phyloP scores from a whole-genome alignment of 1,140 invertebrate species.

The Pteromalus puparum region DNA sequence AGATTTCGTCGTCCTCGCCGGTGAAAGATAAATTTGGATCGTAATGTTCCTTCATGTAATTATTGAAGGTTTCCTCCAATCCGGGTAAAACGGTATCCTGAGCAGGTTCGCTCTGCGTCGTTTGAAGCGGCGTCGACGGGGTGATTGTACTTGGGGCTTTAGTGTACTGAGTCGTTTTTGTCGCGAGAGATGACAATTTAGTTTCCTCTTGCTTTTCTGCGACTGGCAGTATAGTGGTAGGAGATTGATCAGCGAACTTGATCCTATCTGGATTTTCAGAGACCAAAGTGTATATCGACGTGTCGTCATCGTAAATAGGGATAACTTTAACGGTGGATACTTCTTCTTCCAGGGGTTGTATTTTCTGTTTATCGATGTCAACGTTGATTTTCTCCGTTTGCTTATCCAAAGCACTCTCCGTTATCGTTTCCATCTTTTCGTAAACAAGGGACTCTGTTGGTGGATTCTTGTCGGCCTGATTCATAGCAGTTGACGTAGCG shows the following conservation, averaged over 20 bases:
- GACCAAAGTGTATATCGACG: conserved; percentile 27
- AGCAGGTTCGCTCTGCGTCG: background rate
- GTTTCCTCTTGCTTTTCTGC: background rate
- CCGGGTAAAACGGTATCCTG: conserved; percentile 24
- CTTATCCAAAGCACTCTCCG: background rate
- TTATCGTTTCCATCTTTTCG: conserved; percentile 23
- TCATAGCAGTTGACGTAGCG: background rate
- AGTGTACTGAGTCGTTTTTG: conserved; percentile 6
- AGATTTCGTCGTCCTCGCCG: conserved; percentile 27
- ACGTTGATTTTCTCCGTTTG: background rate
- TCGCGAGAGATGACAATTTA: background rate
- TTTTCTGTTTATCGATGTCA: background rate
- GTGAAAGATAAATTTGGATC: conserved; percentile 34
- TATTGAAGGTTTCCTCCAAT: conserved; percentile 44
- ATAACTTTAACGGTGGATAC: conserved; percentile 51
- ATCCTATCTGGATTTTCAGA: background rate
- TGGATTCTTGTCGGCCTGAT: background rate
- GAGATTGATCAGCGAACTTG: background rate
- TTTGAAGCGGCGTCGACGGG: background rate
- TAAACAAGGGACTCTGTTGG: background rate
- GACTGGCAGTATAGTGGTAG: background rate
- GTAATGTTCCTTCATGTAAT: conserved; percentile 51
- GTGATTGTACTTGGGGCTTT: background rate
- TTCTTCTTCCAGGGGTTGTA: conserved; percentile 27
- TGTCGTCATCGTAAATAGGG: conserved; percentile 50